Base-by-base conservation (phyloP, 2,888 invertebrate genomes). In the Caenorhabditis uteleia region DNA sequence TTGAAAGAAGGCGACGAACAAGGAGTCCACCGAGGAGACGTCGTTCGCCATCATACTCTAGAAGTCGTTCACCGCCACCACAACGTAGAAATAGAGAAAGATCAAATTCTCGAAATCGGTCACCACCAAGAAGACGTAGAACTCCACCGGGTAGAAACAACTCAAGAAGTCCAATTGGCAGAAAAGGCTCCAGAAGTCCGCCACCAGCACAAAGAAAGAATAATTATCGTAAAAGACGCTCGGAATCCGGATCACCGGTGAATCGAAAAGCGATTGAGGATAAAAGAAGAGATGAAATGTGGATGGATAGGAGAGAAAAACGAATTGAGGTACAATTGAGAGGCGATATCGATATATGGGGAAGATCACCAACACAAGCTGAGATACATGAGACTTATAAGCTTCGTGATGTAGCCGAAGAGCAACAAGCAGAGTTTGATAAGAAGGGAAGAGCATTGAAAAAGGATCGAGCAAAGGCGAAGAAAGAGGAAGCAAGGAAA, bases 371-470 rank as follows among this genome's bases (percentile, higher is more conserved):
- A n/a, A 51, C 68, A 2, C 74, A 73, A 34, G 46, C 49, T 3
- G 70, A 74, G 14, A 75, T 75, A 8, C 46, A 69, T 39, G 54
- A 68, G 4, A 66, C 68, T 4, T 75, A 75, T 36, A 58, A 40
- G 34, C 33, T 70, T 66, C 68, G 61, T 48, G 69, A 68, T 47
- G 68, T 60, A 42, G 70, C 62, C 6, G 75, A 75, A 38, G 53
- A 65, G 27, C 56, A 42, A 79, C 84, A 54, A 29, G 59, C 68
- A 18, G 73, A 73, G 48, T 50, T 68, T 34, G 59, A 58, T 10
- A 70, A 71, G 48, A 58, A 57, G 31, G 50, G 67, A 36, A 58
- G 62, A 20, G 43, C 68, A 29, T 20, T 72, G 58, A 72, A 70
- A 43, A 62, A 61, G 43, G 68, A 68, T 40, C 38, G 71, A 38